A percentile compares a stretch with the other conserved stretches of the same genome.
phyloP scores from a whole-genome alignment of 2,888 invertebrate genomes.

The Tetrapedia diversipes region DNA sequence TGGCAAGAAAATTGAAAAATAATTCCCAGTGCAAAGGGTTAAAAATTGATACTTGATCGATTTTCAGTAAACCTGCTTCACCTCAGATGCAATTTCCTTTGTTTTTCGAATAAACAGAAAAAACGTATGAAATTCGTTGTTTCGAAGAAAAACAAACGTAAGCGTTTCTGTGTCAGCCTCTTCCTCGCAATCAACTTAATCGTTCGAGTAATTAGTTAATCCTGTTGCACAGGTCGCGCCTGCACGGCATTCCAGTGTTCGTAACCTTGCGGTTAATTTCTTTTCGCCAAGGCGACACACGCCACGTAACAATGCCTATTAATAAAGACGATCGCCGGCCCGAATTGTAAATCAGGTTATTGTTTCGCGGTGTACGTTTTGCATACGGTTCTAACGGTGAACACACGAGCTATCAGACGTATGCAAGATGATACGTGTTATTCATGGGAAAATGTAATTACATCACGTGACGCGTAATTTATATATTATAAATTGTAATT shows the following conservation, averaged over 20 bases:
- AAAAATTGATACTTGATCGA: no score
- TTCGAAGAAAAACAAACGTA: neutral
- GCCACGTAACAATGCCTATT: conserved; percentile 57
- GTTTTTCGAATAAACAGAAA: neutral
- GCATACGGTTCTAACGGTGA: neutral
- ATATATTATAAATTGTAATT: no score
- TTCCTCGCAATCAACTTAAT: conserved; percentile 43
- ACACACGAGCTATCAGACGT: no score
- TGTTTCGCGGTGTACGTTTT: conserved; percentile 18
- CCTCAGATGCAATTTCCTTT: no score
- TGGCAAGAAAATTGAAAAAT: no score
- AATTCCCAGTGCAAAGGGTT: no score
- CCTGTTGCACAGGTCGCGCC: conserved; percentile 56
- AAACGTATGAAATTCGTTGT: neutral
- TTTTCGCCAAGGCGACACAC: conserved; percentile 39
- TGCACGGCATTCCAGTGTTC: conserved; percentile 60
- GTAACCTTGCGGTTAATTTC: conserved; percentile 67
- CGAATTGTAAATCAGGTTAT: conserved; percentile 28
- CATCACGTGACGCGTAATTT: no score
- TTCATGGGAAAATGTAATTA: no score
- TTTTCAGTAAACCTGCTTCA: no score
- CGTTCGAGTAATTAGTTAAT: conserved; percentile 61
- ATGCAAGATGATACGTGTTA: no score
- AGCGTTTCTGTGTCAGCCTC: conserved; percentile 39
- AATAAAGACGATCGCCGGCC: conserved; percentile 35